These are phyloP conservation scores for Collichthys lucidus DNA, from an alignment of 2,113 vertebrate genomes.

Conservation along the genomic window DNA sequence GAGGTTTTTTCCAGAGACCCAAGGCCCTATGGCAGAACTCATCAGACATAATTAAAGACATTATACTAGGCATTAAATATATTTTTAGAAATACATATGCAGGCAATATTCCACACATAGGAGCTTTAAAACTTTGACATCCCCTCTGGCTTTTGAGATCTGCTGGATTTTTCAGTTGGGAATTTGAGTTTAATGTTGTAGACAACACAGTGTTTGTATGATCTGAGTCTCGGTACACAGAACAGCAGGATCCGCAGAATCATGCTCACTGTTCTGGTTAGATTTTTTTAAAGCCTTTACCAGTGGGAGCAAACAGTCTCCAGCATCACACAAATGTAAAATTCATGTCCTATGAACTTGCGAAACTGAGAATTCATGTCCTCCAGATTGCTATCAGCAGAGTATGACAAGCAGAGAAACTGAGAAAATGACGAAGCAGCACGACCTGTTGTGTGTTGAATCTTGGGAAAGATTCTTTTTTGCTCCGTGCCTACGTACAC, in stretches of 20 bases:
- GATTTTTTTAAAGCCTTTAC: conserved; percentile 12
- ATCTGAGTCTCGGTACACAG: neutral
- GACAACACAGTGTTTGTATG: conserved; percentile 1
- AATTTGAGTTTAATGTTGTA: neutral
- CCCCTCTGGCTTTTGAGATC: no score
- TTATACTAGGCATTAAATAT: no score
- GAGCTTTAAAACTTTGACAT: no score
- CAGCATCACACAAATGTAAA: conserved; percentile 36
- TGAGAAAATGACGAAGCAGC: conserved; percentile 51
- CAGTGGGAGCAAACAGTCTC: conserved; percentile 14
- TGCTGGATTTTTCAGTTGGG: no score
- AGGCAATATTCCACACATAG: no score
- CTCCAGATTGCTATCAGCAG: conserved; percentile 53
- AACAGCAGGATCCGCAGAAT: neutral
- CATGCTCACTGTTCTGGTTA: neutral
- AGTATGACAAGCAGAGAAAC: conserved; percentile 51
- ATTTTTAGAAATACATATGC: no score
- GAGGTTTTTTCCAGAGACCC: no score
- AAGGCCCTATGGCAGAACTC: no score
- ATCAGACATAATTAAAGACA: no score
- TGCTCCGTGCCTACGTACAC: conserved; percentile 28
- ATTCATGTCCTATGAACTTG: conserved; percentile 33
- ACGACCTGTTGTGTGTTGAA: conserved; percentile 60
- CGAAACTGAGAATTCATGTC: conserved; percentile 47
- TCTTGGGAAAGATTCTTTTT: conserved; percentile 32